Percentiles rank a stretch among this genome's conserved stretches.
phyloP scores from a whole-genome alignment of 2,888 invertebrate species.

The Leistus spinibarbis region DNA sequence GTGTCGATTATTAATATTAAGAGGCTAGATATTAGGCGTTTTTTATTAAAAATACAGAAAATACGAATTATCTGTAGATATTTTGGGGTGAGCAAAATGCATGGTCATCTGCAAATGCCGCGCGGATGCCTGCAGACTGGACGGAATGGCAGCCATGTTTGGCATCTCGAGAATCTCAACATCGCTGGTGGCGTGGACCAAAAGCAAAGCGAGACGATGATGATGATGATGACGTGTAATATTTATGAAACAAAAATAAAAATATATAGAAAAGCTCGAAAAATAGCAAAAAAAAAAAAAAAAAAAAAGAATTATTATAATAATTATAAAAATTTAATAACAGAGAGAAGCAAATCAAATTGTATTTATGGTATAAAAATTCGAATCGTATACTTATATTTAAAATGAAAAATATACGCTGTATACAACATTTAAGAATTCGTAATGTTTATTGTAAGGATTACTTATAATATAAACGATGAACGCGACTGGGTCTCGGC shows the following conservation, averaged over 20 bases:
- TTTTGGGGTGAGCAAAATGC: slow-evolving; percentile 27
- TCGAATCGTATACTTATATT: slow-evolving; percentile 37
- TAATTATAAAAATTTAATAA: slow-evolving; percentile 8
- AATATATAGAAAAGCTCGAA: slow-evolving; percentile 21
- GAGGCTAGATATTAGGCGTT: slow-evolving; percentile 35
- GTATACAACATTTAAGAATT: slow-evolving; percentile 37
- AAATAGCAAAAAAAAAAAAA: too few relatives aligned
- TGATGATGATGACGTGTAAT: slow-evolving; percentile 10
- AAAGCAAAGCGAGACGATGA: slow-evolving; percentile 34
- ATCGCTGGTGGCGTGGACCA: slow-evolving; percentile 39
- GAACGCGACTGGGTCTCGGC: slow-evolving; percentile 2
- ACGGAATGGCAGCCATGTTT: slow-evolving; percentile 36
- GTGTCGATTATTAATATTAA: slow-evolving; percentile 39
- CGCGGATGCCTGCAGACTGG: slow-evolving; percentile 6
- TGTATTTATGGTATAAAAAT: slow-evolving; percentile 36
- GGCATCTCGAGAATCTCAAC: slow-evolving; percentile 37
- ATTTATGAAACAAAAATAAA: slow-evolving; percentile 19
- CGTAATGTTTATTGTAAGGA: slow-evolving; percentile 27
- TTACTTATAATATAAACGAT: neutral
- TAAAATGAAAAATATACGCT: slow-evolving; percentile 19
- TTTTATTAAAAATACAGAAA: slow-evolving; percentile 30
- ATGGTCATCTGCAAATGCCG: slow-evolving; percentile 14
- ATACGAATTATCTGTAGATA: slow-evolving; percentile 39
- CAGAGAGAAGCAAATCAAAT: slow-evolving; percentile 33
- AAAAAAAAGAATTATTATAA: too few relatives aligned